Conservation (phyloP, 2,888 invertebrate species). For the Tenthredo distinguenda region DNA sequence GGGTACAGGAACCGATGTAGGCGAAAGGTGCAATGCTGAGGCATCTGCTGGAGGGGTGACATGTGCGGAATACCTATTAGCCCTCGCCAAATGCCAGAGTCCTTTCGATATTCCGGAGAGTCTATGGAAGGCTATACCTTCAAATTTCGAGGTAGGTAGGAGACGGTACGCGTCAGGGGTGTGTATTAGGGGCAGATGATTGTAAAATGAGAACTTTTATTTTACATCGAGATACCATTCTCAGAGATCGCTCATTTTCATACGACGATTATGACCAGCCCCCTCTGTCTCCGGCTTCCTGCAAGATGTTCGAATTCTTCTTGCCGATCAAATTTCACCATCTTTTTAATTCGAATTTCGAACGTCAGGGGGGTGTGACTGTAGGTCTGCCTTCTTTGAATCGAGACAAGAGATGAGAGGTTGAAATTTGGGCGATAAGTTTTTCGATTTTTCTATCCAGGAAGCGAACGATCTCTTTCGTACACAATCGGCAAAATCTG, state of each 20-base stretch:
- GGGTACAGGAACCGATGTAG: background rate
- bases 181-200: slow-evolving; percentile 27
- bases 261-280: background rate
- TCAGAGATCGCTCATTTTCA: background rate
- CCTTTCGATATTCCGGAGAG: background rate
- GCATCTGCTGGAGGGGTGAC: slow-evolving; percentile 68
- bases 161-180: background rate
- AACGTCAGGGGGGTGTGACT: too few species aligned
- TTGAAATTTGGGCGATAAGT: background rate
- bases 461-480: background rate
- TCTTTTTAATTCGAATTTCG: background rate
- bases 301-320: background rate
- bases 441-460: background rate
- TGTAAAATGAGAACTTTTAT: slow-evolving; percentile 32
- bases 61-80: slow-evolving; percentile 50
- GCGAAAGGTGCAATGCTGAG: slow-evolving; percentile 62
- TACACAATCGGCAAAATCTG: slow-evolving; percentile 18
- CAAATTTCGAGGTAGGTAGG: background rate
- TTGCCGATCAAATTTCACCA: too few species aligned
- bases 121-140: background rate
- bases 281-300: background rate
- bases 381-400: background rate
- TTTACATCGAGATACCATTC: background rate
- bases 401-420: background rate
- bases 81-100: slow-evolving; percentile 37